Conservation (phyloP, 2,888 invertebrate species). For the Sarcophaga carnaria region DNA sequence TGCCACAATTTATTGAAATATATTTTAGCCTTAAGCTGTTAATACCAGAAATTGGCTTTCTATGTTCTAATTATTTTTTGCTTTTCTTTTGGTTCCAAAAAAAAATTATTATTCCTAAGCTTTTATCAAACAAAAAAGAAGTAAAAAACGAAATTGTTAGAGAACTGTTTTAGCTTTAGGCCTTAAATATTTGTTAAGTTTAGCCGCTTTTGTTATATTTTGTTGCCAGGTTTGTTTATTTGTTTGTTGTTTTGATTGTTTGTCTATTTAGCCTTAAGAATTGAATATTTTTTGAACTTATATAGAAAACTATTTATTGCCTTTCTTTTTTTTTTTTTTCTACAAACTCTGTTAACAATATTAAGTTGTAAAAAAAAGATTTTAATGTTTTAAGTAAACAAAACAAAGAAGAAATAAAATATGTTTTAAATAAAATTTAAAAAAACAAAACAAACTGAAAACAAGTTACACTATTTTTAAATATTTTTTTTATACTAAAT, state of each 20-base stretch:
- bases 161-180: constrained; percentile 15
- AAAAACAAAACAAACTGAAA: not conserved
- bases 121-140: too few relatives aligned
- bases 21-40: not conserved
- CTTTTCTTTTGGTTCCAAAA: too few relatives aligned
- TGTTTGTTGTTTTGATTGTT: not conserved
- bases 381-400: not conserved
- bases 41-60: not conserved
- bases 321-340: too few relatives aligned
- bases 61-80: not conserved
- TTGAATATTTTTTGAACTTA: not conserved
- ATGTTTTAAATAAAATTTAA: not conserved
- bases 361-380: too few relatives aligned
- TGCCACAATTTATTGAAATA: not conserved
- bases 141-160: not conserved
- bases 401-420: not conserved
- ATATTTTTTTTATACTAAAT: not conserved
- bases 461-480: not conserved
- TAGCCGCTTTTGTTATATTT: not conserved
- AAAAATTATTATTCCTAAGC: too few relatives aligned
- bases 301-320: too few relatives aligned
- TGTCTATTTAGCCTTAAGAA: not conserved
- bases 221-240: not conserved
- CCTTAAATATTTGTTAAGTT: not conserved
- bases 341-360: too few relatives aligned